A percentile compares a stretch with the other conserved stretches of the same genome.
Evolutionary conservation across 2,888 invertebrate species (phyloP).

Genomic region (Pycnomerus fuliginosus): DNA sequence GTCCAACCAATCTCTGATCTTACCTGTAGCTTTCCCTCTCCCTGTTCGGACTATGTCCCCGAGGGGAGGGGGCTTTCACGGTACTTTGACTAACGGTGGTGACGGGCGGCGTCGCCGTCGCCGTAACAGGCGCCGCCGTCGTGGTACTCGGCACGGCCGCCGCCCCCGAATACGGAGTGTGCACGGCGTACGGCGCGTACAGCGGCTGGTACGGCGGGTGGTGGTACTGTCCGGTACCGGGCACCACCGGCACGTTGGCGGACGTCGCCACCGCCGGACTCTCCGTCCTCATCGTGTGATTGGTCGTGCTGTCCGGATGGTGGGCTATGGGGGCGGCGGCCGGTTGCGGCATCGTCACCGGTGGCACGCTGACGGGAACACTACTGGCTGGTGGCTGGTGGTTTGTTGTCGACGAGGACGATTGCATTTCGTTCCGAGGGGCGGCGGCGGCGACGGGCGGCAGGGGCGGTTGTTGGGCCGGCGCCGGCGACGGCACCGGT

Average conservation of each 20-base stretch:
- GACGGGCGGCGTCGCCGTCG: slow-evolving; percentile 53
- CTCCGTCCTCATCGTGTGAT: slow-evolving; percentile 53
- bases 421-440: slow-evolving; percentile 9
- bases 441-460: slow-evolving; percentile 31
- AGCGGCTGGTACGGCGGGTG: slow-evolving; percentile 58
- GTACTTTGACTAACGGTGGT: slow-evolving; percentile 15
- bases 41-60: slow-evolving; percentile 71
- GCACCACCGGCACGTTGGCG: slow-evolving; percentile 54
- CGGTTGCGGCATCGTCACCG: slow-evolving; percentile 58
- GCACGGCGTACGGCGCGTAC: slow-evolving; percentile 78
- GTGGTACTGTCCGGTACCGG: slow-evolving; percentile 53
- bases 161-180: slow-evolving; percentile 62
- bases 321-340: slow-evolving; percentile 55
- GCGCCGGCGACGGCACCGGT: slow-evolving; percentile 70
- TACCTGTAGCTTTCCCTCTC: slow-evolving; percentile 88
- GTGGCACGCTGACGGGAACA: slow-evolving; percentile 38
- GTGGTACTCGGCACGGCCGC: slow-evolving; percentile 48
- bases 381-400: slow-evolving; percentile 34
- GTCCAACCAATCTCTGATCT: no score
- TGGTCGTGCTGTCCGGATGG: slow-evolving; percentile 45
- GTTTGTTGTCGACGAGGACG: slow-evolving; percentile 21
- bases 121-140: slow-evolving; percentile 57
- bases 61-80: slow-evolving; percentile 57
- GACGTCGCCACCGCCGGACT: slow-evolving; percentile 59
- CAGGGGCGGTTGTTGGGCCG: slow-evolving; percentile 63